Evolutionary conservation across 2,888 invertebrate genomes (phyloP), one percentile per base, ranked within the genome.

Genomic region (Amphimallon solstitiale): DNA sequence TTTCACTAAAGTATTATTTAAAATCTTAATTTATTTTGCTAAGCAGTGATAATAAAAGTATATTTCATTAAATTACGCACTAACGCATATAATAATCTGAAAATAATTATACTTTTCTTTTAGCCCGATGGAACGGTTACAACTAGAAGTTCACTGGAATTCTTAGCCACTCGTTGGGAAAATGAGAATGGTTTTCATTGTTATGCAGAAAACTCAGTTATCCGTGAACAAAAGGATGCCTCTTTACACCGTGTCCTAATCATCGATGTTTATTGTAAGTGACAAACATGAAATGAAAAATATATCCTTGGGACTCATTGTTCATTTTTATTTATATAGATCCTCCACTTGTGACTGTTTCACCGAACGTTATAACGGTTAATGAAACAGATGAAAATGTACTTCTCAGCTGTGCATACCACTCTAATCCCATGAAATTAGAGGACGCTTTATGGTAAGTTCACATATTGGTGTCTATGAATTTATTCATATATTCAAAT

Each of bases 201-300:
- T 77, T 89, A 90, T 76, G 93, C 93, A 0, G 89, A 90, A 72
- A 96, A 96, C 82, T 87, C 91, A 70, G 94, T 95, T 54, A 90
- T 92, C 78, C 82, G 86, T 71, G 86, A 89, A 66, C 89, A 90
- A 70, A 87, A 89, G 45, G 91, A 93, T 75, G 89, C 90, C 64
- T 92, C 94, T 2, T 86, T 94, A 79, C 87, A 90, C 71, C 88
- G 89, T 35, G 87, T 87, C 6, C 84, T 89, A 45, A 88, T 88
- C 49, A 84, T 95, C 67, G 92, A 94, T 83, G 93, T 95, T 68
- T 87, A 92, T 84, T 95, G 95, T 96, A 88, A 91, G 94, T 89
- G 68, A 37, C 23, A 12, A 37, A 38, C 14, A 38, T n/a, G 15
- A 56, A 2, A 15, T 7, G 10, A 12, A 12, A 12, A 35, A 15